phyloP scores from a whole-genome alignment of 2,888 invertebrate species.

The Cotesia congregata region DNA sequence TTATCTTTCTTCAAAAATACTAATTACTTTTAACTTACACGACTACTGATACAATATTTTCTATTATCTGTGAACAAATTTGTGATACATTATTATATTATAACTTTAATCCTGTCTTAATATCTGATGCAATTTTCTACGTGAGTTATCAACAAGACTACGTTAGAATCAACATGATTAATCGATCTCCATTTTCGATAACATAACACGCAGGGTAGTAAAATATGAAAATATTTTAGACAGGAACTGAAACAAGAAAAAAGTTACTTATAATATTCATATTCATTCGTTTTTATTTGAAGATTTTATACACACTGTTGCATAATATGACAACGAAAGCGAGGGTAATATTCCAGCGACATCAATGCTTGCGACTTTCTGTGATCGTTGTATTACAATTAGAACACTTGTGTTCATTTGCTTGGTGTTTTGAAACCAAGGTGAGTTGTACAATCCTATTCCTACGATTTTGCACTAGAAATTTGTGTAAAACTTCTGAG shows the following conservation, averaged over 20 bases:
- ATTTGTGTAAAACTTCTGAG: not conserved
- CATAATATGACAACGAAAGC: slow-evolving; percentile 37
- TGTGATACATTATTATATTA: no score
- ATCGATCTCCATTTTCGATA: not conserved
- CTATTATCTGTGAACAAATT: no score
- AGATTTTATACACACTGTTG: slow-evolving; percentile 27
- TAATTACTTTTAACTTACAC: no score
- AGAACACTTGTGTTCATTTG: slow-evolving; percentile 22
- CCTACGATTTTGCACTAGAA: slow-evolving; percentile 26
- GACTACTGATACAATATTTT: no score
- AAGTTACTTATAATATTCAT: not conserved
- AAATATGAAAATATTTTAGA: slow-evolving; percentile 25
- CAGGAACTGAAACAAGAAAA: slow-evolving; percentile 21
- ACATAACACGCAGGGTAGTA: slow-evolving; percentile 27
- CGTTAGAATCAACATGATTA: not conserved
- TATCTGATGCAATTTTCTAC: no score
- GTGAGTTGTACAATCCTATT: slow-evolving; percentile 10
- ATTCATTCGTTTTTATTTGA: no score
- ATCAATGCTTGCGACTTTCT: slow-evolving; percentile 32
- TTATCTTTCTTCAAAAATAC: no score
- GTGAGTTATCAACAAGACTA: not conserved
- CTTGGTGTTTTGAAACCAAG: slow-evolving; percentile 25
- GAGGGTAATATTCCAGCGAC: slow-evolving; percentile 34
- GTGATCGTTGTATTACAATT: slow-evolving; percentile 29
- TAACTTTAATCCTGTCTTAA: no score